Conservation (phyloP, 2,797 vertebrate genomes). For the Diplodus sargus region DNA sequence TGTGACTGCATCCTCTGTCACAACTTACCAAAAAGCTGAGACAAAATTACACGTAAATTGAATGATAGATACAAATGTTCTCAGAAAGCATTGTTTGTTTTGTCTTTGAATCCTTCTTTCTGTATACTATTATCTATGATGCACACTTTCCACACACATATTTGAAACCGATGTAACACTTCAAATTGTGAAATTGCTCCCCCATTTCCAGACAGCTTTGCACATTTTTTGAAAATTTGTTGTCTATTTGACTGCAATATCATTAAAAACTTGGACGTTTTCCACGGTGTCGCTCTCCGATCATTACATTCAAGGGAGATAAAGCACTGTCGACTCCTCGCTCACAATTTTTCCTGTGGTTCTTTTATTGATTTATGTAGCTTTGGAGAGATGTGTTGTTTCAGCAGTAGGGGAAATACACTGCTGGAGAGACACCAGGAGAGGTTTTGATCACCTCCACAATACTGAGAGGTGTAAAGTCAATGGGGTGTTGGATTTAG, state of each 20-base stretch:
- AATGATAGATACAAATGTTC: conserved; percentile 20
- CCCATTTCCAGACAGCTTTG: conserved; percentile 21
- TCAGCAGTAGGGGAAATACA: conserved; percentile 21
- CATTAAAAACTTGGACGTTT: conserved; percentile 54
- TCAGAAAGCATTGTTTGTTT: neutral
- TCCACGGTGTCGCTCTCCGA: conserved; percentile 43
- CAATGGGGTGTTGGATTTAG: conserved; percentile 35
- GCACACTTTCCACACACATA: neutral
- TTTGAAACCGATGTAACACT: neutral
- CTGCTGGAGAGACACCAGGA: conserved; percentile 33
- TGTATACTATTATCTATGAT: neutral
- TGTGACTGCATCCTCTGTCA: conserved; percentile 43
- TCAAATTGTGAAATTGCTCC: neutral
- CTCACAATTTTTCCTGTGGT: conserved; percentile 40
- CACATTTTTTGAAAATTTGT: conserved; percentile 18
- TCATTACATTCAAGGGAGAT: conserved; percentile 55
- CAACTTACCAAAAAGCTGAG: conserved; percentile 35
- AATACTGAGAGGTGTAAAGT: conserved; percentile 42
- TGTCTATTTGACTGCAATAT: conserved; percentile 36
- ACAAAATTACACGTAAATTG: conserved; percentile 24
- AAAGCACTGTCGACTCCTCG: conserved; percentile 47
- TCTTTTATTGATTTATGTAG: conserved; percentile 58
- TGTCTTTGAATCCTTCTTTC: conserved; percentile 2
- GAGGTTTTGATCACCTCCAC: conserved; percentile 41
- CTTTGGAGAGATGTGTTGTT: conserved; percentile 50